Conservation (phyloP, 2,888 invertebrate species). For the Frankliniella fusca region DNA sequence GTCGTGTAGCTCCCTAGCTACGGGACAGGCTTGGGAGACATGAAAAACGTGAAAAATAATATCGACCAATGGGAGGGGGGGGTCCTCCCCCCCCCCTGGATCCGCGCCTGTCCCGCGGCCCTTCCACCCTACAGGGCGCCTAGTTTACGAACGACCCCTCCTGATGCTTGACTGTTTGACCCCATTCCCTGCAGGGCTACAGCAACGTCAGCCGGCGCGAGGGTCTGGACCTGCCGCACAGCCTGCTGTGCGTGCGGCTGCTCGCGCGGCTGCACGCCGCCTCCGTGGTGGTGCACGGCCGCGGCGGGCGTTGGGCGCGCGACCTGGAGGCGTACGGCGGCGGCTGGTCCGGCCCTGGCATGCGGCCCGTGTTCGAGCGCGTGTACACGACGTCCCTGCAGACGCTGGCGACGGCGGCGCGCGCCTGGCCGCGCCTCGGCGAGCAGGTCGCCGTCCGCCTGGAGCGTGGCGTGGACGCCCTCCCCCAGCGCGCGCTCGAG, state of each 20-base stretch:
- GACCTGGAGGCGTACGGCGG: not conserved
- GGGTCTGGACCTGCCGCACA: conserved; percentile 5
- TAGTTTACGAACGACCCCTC: too few species aligned
- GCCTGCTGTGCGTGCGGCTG: not conserved
- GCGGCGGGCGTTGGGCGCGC: not conserved
- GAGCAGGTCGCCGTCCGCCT: not conserved
- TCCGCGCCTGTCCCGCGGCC: too few species aligned
- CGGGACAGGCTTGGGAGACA: too few species aligned
- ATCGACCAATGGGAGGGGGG: too few species aligned
- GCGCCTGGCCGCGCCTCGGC: not conserved
- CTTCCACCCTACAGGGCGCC: too few species aligned
- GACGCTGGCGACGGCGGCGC: not conserved
- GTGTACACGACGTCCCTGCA: not conserved
- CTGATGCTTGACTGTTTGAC: too few species aligned
- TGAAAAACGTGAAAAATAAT: too few species aligned
- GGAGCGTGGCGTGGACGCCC: not conserved
- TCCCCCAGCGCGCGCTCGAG: not conserved
- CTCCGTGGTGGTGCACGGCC: not conserved
- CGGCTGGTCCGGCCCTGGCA: not conserved
- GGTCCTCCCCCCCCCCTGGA: too few species aligned
- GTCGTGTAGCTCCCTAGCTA: too few species aligned
- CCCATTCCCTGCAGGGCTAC: not conserved
- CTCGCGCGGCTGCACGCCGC: conserved; percentile 4
- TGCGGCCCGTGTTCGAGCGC: not conserved
- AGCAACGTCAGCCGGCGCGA: not conserved